Base-by-base conservation (phyloP, 1,140 invertebrate genomes). In the Drosophila mojavensis region DNA sequence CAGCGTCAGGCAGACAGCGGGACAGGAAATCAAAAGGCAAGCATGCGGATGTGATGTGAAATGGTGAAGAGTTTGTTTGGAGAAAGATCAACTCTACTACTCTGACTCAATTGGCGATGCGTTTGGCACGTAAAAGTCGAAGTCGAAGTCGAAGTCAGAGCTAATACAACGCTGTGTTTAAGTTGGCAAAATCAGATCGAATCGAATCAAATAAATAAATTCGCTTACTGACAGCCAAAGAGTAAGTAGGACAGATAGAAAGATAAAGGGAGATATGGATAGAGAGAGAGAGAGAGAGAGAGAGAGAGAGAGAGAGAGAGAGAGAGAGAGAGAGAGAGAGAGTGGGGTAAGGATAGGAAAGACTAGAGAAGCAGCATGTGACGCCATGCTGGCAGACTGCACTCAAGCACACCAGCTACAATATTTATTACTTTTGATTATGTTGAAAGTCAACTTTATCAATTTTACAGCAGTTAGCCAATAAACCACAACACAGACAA, bases 381-480 rank as follows among this genome's bases (percentile, higher is more conserved):
- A 84, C 81, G 75, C 65, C 81, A 85, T 79, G 68, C 72, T 79
- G 82, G 61, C 68, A 75, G 79, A 82, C 66, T 88, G 83, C 83
- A 86, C 79, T 88, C 83, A 88, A 86, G 83, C 83, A 86, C 84
- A 88, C 80, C 77, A 79, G 84, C 67, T 88, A 89, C 84, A 89
- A 89, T 84, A 89, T 89, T 89, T 88, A 89, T 89, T 89, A 89
- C 84, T 84, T 89, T 89, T 89, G 84, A 89, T 89, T 89, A 89
- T 89, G 84, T 89, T 89, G 78, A 73, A 82, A 89, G 84, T 89
- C 84, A 89, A 84, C 84, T 89, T 89, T 89, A 89, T 89, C 84
- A 89, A 89, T 89, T 89, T 89, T 89, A 89, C 84, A 89, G 80
- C 78, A 89, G 78, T 89, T 79, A 89, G 79, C 78, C 84, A 81